Base-by-base conservation (phyloP, 1,140 invertebrate species). In the Delia radicum region DNA sequence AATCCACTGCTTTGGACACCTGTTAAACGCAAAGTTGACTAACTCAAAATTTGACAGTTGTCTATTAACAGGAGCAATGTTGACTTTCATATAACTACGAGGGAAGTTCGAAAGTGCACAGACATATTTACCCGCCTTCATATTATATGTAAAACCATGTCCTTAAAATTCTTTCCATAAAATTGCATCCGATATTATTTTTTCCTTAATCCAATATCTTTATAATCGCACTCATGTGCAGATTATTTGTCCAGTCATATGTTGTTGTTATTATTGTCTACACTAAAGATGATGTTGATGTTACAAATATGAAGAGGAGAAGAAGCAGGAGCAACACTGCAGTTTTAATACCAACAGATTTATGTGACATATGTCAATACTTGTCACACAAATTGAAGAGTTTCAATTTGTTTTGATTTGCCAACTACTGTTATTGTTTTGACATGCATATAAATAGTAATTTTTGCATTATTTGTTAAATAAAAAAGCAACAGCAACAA, bases 361-460 rank as follows among this genome's bases (percentile, higher is more conserved):
- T 69, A 69, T 69, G 65, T 69, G 65, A 69, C 65, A 69, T 69
- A 15, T 69, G 65, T 69, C 65, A 69, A 69, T 69, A 69, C 65
- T 69, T 69, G 65, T 69, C 29, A 69, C 15, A 69, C 65, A 67
- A 67, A 67, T 55, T 18, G 48, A 55, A 55, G 48, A 18, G 48
- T 55, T 55, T 55, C 48, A 55, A 21, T 21, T 55, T 69, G 65
- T 33, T 33, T 21, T 7, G 33, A 21, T 37, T 33, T 69, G 18
- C 21, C 13, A 21, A 33, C 29, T 10, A 15, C 15, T 67, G 29
- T 69, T 12, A 12, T 69, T 33, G 29, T 5, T 33, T 8, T 37
- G n/a, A 55, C 37, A 42, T 12, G 37, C 37, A 42, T 5, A 42
- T 42, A 42, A 5, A 21, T 55, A 6, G 48, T 55, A 21, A 21